Base-by-base conservation (phyloP, 1,140 invertebrate species). In the Acyrthosiphon pisum region DNA sequence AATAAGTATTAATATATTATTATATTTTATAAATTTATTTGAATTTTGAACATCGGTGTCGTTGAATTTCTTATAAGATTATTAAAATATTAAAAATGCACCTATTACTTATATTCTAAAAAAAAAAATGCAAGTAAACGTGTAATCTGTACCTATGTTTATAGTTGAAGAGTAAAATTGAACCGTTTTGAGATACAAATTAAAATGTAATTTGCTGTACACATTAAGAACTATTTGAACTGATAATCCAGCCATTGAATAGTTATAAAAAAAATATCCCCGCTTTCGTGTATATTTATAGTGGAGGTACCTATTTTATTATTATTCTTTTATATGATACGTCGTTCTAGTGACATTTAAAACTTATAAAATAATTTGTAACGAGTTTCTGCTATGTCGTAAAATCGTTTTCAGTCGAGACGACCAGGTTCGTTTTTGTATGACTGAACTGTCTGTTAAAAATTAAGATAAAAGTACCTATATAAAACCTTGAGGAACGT, bases 321-420 rank as follows among this genome's bases (percentile, higher is more conserved):
- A n/a, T 84, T 83, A 41, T 83, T 37, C 23, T 83, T 84, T 46
- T 87, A n/a, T 87, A 46, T 87, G 84, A 87, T n/a, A 87, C 44
- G 84, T 48, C 44, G 84, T 46, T 87, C 44, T 48, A 35, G 44
- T n/a, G 44, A 87, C 86, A n/a, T 87, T 87, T 87, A 87, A 44
- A 84, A 53, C 50, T 22, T 44, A n/a, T n/a, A 44, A 87, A 87
- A 87, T 11, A 87, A 87, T 87, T 87, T 87, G 86, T 87, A 48
- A 87, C 86, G 26, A 87, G 44, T 48, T 87, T 48, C 30, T 87
- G 86, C n/a, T 18, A 14, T 87, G 46, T 48, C 44, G 37, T 87
- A 50, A 35, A 86, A 48, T 35, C n/a, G 46, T 8, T 20, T 87
- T 87, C 30, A 48, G 30, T 87, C 44, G 44, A 87, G 84, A 87